Base-by-base conservation (phyloP, 2,888 invertebrate species). In the Sinelater perroti region DNA sequence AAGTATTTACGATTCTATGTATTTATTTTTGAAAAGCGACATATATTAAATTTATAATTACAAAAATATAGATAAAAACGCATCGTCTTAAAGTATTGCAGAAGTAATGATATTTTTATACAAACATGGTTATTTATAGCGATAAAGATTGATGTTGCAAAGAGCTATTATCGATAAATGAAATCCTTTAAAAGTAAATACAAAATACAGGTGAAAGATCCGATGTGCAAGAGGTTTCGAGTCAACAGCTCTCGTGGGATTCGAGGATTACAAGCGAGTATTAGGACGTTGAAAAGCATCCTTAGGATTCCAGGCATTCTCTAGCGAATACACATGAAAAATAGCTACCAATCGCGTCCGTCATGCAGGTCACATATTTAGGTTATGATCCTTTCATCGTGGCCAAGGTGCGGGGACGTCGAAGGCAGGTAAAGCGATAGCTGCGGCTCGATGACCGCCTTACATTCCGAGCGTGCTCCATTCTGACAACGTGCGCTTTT, bases 321-420 rank as follows among this genome's bases (percentile, higher is more conserved):
- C 56, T 31, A 21, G 51, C 17, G 38, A 46, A 42, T 47, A 55
- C 53, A 53, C 54, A 40, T 53, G 53, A 54, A 54, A 58, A 58
- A 53, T 54, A 21, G 53, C 26, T 20, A 40, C 47, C 53, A 53
- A 58, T 58, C 28, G 53, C 46, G 44, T 58, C 46, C 53, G 47
- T 58, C 58, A 58, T 58, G 51, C 55, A 52, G 56, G 60, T 60
- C 62, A n/a, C n/a, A n/a, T n/a, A 62, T 60, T 60, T 54, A 14
- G 36, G 56, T 56, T 62, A 62, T 60, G 62, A 56, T 60, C 59
- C 54, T 62, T 62, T 62, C 56, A 60, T 45, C 38, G 35, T 47
- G 24, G 21, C 47, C 17, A 30, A 46, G 46, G 36, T 54, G 54
- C 28, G 45, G 17, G 31, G 21, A 55, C 36, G 38, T 38, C 28